Evolutionary conservation across 2,797 vertebrate genomes (phyloP), one percentile per base, ranked within the genome.

Genomic region (Petrocephalus sullivani): DNA sequence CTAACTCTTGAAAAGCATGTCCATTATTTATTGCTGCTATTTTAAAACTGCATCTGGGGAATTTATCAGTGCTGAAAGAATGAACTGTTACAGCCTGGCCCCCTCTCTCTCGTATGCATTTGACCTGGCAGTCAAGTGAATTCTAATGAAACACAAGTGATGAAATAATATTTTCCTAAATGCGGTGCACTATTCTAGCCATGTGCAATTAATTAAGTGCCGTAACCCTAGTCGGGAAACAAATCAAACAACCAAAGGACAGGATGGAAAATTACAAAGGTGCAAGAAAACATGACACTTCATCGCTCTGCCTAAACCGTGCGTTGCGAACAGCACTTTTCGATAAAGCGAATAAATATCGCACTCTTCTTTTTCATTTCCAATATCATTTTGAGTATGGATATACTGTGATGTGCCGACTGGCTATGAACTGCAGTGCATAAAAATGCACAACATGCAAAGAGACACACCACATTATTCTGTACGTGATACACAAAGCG

Each of bases 31-130:
- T 49, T 84, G 82, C 51, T 49, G 49, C 28, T 53, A 54, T 54
- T 54, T 54, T 23, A 84, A 84, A 54, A 33, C 51, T 54, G 23
- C n/a, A 5, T 84, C 82, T 56, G 82, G 82, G 56, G 56, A 86
- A 86, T 58, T 37, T 54, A 57, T 86, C 56, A 86, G 84, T 54
- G 53, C 58, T 58, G 54, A 58, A 86, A 46, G 56, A 86, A 86
- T 95, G 95, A 96, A 97, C 96, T 96, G 95, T 96, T 96, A 96
- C 95, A 96, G 95, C 95, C 96, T 96, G 95, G 96, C 96, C 95
- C 57, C 95, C 95, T 94, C 16, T 95, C 95, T 94, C 94, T 96
- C 94, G 95, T 96, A 96, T 96, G 95, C 96, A 96, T 96, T 96
- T 96, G 96, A 95, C 94, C 94, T 96, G 95, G 95, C 95, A 96